Evolutionary conservation across 2,113 vertebrate species (phyloP).

Genomic region (Bettongia penicillata): DNA sequence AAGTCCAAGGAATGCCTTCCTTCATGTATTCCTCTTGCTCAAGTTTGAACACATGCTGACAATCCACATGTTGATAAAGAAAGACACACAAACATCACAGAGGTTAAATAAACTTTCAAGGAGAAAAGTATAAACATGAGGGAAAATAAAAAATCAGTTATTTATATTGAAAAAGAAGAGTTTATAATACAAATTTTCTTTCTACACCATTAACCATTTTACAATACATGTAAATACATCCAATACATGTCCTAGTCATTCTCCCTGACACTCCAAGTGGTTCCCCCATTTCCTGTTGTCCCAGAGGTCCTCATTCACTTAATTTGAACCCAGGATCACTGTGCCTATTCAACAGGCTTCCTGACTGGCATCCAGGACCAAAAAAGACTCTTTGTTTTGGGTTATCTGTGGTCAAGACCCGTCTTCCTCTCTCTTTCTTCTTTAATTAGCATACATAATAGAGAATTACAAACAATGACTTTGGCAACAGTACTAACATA

Average conservation of each 20-base stretch:
- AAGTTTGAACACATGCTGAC: slow-evolving; percentile 97
- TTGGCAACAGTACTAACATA: neutral
- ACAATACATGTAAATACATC: neutral
- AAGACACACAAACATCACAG: slow-evolving; percentile 23
- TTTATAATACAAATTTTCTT: neutral
- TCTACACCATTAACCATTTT: neutral
- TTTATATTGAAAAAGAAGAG: neutral
- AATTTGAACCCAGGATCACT: neutral
- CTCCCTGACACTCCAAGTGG: neutral
- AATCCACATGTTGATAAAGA: neutral
- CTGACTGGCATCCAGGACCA: neutral
- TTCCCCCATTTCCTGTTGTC: neutral
- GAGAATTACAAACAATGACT: neutral
- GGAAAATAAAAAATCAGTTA: neutral
- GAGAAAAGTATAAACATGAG: neutral
- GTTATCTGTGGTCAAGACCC: neutral
- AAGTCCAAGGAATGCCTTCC: slow-evolving; percentile 96
- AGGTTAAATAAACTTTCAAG: neutral
- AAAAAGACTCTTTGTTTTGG: neutral
- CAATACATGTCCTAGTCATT: neutral
- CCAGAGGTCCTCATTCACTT: neutral
- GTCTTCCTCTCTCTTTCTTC: neutral
- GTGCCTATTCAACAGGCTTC: neutral
- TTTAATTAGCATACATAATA: neutral
- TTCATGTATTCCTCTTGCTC: slow-evolving; percentile 99